phyloP scores from a whole-genome alignment of 2,888 invertebrate genomes.

The Tribolium freemani region DNA sequence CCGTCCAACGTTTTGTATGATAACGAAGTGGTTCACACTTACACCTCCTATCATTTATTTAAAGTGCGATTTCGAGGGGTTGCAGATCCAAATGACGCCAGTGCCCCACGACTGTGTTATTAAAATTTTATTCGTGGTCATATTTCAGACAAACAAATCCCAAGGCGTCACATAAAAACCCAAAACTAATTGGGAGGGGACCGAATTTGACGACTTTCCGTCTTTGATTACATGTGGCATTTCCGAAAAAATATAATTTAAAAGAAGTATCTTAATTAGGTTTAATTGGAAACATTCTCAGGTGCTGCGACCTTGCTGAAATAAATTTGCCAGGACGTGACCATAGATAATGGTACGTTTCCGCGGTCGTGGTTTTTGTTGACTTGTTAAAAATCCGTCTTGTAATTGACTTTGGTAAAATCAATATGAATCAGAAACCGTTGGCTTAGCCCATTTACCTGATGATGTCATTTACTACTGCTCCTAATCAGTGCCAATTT shows the following conservation, averaged over 20 bases:
- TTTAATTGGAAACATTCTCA: neutral
- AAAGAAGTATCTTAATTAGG: neutral
- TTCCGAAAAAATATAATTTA: neutral
- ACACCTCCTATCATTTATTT: conserved; percentile 35
- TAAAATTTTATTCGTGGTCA: conserved; percentile 23
- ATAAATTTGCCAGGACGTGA: conserved; percentile 33
- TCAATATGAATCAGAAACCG: conserved; percentile 19
- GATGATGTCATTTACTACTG: conserved; percentile 7
- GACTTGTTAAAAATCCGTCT: conserved; percentile 16
- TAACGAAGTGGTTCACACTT: conserved; percentile 35
- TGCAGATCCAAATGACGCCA: conserved; percentile 21
- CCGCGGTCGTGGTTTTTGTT: conserved; percentile 31
- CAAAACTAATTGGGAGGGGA: neutral
- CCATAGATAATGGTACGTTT: conserved; percentile 18
- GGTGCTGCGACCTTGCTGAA: conserved; percentile 30
- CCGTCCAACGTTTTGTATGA: conserved; percentile 28
- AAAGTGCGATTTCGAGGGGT: conserved; percentile 27
- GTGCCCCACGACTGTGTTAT: conserved; percentile 11
- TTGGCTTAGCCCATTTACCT: neutral
- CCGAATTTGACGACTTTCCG: neutral
- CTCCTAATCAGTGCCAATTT: conserved; percentile 1
- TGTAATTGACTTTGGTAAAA: conserved; percentile 16
- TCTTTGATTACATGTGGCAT: neutral
- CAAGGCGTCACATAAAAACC: neutral
- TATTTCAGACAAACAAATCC: conserved; percentile 3